Evolutionary conservation across 2,797 vertebrate species (phyloP), one percentile per base, ranked within the genome.

Genomic region (Zenarchopterus dispar): DNA sequence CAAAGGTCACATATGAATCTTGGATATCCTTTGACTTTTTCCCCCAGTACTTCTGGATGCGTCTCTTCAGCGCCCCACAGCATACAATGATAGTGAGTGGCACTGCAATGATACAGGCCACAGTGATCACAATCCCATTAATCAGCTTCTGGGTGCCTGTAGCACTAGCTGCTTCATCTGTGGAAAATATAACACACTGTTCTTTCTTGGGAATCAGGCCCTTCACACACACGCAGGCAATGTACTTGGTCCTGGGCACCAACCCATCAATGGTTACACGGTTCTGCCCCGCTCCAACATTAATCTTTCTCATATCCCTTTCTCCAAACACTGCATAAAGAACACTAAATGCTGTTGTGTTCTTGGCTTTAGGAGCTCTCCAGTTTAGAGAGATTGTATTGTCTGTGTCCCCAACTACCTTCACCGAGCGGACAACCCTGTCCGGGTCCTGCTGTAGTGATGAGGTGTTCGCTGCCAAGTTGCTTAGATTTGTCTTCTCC

Each of bases 111-210:
- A 97, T 85, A 10, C 94, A 95, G 4, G 98, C 98, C 77, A 99
- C 96, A 0, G 95, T 97, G 90, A 98, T 96, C 62, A 98, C 98
- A 36, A 99, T 97, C 24, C 96, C 94, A 0, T 99, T 99, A 78
- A 99, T 99, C 68, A 99, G 95, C 85, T 88, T 94, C 86, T 99
- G 98, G 8, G 96, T 98, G 61, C 95, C 95, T 44, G 94, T 96
- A 0, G 98, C 95, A 0, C 92, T 96, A 41, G 91, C 96, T 28
- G 95, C 96, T 86, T 96, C 95, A 0, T 98, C 94, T 0, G 98
- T 99, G 75, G 97, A 99, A 89, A 99, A 99, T 75, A 99, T 96
- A 64, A 97, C 93, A 53, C 98, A 99, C 73, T 99, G 97, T 78
- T 99, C 96, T 79, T 97, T 97, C 75, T 83, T 96, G 57, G 97